These are phyloP conservation scores for Bovichtus diacanthus DNA, from an alignment of 2,797 vertebrate species.

Conservation along the genomic window DNA sequence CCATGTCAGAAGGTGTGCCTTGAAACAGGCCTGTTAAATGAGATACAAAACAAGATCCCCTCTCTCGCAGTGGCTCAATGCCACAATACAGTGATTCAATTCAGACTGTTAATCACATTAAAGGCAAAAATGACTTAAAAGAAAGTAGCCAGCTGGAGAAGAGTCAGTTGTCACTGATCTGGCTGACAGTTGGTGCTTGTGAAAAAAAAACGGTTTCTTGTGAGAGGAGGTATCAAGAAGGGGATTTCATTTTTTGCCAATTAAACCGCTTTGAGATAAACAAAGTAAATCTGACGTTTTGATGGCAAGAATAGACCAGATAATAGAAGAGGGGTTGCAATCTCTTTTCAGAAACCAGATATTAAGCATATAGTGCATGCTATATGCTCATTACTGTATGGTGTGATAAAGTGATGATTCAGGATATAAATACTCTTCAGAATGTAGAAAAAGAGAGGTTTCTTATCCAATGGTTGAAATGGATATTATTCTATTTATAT, in stretches of 20 bases:
- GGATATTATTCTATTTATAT: not conserved
- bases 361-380: not conserved
- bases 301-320: slow-evolving; percentile 23
- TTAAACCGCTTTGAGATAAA: slow-evolving; percentile 61
- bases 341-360: slow-evolving; percentile 19
- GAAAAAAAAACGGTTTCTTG: slow-evolving; percentile 42
- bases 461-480: not conserved
- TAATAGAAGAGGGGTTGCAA: slow-evolving; percentile 20
- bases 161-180: slow-evolving; percentile 61
- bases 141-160: slow-evolving; percentile 59
- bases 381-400: slow-evolving; percentile 5
- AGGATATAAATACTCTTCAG: not conserved
- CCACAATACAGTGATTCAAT: slow-evolving; percentile 18
- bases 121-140: slow-evolving; percentile 38
- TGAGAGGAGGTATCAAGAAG: slow-evolving; percentile 39
- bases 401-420: not conserved
- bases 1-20: slow-evolving; percentile 16
- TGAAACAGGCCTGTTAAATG: slow-evolving; percentile 34
- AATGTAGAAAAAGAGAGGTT: not conserved
- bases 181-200: slow-evolving; percentile 61
- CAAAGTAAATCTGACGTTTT: slow-evolving; percentile 58
- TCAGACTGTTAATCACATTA: slow-evolving; percentile 36
- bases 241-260: slow-evolving; percentile 51
- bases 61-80: not conserved
- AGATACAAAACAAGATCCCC: slow-evolving; percentile 14